Conservation (phyloP, 2,888 invertebrate genomes). For the Dynastes maya region DNA sequence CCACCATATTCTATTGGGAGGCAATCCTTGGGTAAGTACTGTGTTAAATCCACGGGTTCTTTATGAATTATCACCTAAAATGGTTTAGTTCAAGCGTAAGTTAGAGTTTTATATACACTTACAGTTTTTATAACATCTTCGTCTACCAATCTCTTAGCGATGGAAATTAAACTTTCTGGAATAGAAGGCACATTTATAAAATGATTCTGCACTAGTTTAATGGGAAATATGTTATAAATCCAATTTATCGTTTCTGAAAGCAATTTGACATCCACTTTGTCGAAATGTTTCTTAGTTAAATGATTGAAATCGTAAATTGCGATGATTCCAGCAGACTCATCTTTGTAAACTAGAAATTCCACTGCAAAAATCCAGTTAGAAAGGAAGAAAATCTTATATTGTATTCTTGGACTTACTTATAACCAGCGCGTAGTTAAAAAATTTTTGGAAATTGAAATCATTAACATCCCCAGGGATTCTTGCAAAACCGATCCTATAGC, state of each 20-base stretch:
- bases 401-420: not conserved
- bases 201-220: slow-evolving; percentile 6
- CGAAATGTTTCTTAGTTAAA: not conserved
- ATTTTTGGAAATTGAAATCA: not conserved
- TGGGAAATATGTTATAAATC: slow-evolving; percentile 3
- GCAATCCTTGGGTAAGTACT: not conserved
- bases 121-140: slow-evolving; percentile 1
- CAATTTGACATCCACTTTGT: slow-evolving; percentile 3
- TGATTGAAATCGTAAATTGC: slow-evolving; percentile 10
- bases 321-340: not conserved
- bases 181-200: not conserved
- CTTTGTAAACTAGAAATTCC: too few species aligned
- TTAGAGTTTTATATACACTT: not conserved
- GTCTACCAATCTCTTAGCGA: not conserved
- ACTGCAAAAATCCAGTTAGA: too few species aligned
- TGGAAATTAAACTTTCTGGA: not conserved
- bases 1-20: slow-evolving; percentile 30
- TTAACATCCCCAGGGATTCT: not conserved
- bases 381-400: too few species aligned
- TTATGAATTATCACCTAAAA: not conserved
- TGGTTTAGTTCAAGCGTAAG: not conserved
- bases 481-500: not conserved
- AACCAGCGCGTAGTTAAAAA: not conserved
- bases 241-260: slow-evolving; percentile 4
- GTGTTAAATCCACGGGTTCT: not conserved